Evolutionary conservation across 2,888 invertebrate species (phyloP), one percentile per base, ranked within the genome.

Genomic region (Rotaria socialis): DNA sequence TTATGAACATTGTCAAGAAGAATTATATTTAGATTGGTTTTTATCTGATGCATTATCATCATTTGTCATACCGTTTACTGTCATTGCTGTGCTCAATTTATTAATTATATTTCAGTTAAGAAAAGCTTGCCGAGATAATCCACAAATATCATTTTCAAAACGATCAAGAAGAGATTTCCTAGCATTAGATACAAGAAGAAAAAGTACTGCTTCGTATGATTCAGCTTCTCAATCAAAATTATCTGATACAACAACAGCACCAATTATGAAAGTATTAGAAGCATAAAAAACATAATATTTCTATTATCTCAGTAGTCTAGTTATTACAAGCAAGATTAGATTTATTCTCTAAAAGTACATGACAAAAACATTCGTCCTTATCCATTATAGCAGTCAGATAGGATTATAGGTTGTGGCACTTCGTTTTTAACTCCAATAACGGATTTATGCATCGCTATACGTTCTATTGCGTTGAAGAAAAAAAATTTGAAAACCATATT

Each of bases 1-100:
- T 11, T 80, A 80, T 47, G 43, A 80, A 4, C 1, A 19, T 24
- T 80, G 75, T 24, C 47, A 80, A 47, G 75, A 80, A 80, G 43
- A 41, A 80, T 80, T 80, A 80, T 8, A 19, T 24, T 80, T 47
- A 47, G 27, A 80, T 7, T 80, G 75, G 75, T 80, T 80, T 80
- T 19, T 80, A 80, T 80, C 75, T 4, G 75, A 80, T 80, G 75
- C 75, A 24, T 11, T 80, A 11, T 80, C 22, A 80, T 80, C 75
- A 47, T 80, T 80, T 80, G 75, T 80, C 24, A 47, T 47, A 24
- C 75, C 75, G 47, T 80, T 80, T 47, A 22, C n/a, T 10, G 11
- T 80, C 2, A 80, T 80, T 80, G 75, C 47, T 43, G 16, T 43
- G n/a, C 47, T 80, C 10, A 80, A 80, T 80, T 80, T 80, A 80